These are phyloP conservation scores for Sinohyriopsis cumingii DNA, from an alignment of 2,888 invertebrate genomes.

Conservation along the genomic window DNA sequence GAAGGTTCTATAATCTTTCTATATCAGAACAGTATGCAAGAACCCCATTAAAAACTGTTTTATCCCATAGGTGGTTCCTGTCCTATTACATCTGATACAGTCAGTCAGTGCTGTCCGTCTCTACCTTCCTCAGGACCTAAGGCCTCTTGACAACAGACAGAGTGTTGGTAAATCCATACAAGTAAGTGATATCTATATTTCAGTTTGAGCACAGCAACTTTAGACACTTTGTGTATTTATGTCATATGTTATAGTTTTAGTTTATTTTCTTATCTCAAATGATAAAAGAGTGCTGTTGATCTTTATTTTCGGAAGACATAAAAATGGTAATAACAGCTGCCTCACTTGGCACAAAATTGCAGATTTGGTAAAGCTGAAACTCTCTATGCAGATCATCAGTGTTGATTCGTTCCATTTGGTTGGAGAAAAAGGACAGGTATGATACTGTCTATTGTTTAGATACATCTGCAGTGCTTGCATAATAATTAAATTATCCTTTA, in stretches of 20 bases:
- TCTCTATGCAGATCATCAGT: too few relatives aligned
- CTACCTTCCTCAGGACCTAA: conserved; percentile 91
- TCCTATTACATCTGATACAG: conserved; percentile 85
- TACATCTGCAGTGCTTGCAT: too few relatives aligned
- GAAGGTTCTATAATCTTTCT: too few relatives aligned
- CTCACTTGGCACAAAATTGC: too few relatives aligned
- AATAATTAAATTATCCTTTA: too few relatives aligned
- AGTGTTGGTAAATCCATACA: conserved; percentile 79
- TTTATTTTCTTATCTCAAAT: not conserved
- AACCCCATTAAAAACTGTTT: conserved; percentile 1
- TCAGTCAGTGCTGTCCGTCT: conserved; percentile 89
- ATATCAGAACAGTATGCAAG: too few relatives aligned
- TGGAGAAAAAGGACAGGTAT: too few relatives aligned
- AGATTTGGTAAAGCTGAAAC: too few relatives aligned
- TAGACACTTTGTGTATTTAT: not conserved
- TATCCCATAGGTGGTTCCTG: conserved; percentile 78
- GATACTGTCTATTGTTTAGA: too few relatives aligned
- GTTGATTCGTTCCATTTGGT: too few relatives aligned
- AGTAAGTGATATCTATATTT: conserved; percentile 38
- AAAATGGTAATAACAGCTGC: too few relatives aligned
- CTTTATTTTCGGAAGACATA: too few relatives aligned
- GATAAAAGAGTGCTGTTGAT: not conserved
- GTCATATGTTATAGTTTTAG: not conserved
- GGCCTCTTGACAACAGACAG: conserved; percentile 87
- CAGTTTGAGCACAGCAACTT: not conserved